Evolutionary conservation across 1,140 invertebrate species (phyloP).

Genomic region (Scaptomyza pallida): DNA sequence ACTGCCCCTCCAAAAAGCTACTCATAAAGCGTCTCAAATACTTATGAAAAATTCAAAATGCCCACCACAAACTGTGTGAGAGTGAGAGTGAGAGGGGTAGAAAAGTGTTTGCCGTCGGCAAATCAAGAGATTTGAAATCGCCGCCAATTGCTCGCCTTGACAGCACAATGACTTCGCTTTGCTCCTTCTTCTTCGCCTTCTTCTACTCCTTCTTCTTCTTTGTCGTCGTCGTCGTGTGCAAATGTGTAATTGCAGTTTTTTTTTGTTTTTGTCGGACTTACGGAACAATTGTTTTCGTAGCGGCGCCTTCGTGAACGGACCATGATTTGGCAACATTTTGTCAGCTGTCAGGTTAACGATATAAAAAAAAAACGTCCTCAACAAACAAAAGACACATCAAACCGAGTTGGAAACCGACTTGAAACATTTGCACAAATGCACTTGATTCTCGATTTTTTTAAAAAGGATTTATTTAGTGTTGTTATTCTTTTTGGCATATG

Average conservation of each 20-base stretch:
- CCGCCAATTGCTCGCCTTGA: conserved; percentile 43
- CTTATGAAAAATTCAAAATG: conserved; percentile 71
- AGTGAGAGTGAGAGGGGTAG: neutral
- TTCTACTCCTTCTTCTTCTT: neutral
- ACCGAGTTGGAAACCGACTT: conserved; percentile 5
- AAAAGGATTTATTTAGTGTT: neutral
- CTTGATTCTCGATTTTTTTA: conserved; percentile 4
- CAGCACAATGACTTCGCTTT: conserved; percentile 73
- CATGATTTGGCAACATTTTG: conserved; percentile 32
- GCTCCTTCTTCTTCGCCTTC: conserved; percentile 50
- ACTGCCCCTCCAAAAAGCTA: neutral
- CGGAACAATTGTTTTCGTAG: conserved; percentile 62
- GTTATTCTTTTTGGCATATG: conserved; percentile 17
- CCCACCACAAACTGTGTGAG: conserved; percentile 13
- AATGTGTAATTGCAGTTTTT: conserved; percentile 72
- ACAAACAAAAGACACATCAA: conserved; percentile 4
- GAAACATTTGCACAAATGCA: conserved; percentile 36
- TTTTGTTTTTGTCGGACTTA: neutral
- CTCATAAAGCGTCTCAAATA: conserved; percentile 57
- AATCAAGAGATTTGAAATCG: conserved; percentile 53
- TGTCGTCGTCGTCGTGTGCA: too few relatives aligned
- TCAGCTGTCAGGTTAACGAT: neutral
- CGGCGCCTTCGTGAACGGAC: conserved; percentile 43
- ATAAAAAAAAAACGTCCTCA: neutral
- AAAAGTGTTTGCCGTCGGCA: conserved; percentile 61